These are phyloP conservation scores for Tetrapedia diversipes DNA, from an alignment of 2,888 invertebrate species.

Conservation along the genomic window DNA sequence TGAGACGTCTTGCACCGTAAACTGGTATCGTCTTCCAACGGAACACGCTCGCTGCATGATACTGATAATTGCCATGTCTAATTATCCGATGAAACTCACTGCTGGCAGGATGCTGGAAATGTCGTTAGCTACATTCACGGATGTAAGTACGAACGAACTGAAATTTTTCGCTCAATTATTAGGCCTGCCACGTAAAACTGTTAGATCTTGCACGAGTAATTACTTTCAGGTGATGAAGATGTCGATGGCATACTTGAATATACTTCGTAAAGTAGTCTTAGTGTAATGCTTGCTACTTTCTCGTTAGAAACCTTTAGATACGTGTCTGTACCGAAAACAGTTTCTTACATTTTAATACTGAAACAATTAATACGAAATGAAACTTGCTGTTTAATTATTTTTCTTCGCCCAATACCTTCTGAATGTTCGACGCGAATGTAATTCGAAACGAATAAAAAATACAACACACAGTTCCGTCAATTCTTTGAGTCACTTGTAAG, in stretches of 20 bases:
- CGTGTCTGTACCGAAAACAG: too few species aligned
- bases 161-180: too few species aligned
- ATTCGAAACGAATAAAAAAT: too few species aligned
- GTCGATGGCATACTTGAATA: conserved; percentile 67
- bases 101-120: conserved; percentile 69
- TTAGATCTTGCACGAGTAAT: background rate
- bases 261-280: too few species aligned
- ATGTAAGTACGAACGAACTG: conserved; percentile 54
- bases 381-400: too few species aligned
- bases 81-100: conserved; percentile 60
- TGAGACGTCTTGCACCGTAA: conserved; percentile 35
- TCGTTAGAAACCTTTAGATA: background rate
- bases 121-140: conserved; percentile 65
- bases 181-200: too few species aligned
- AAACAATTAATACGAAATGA: too few species aligned
- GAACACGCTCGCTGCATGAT: conserved; percentile 56
- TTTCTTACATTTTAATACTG: too few species aligned
- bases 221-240: conserved; percentile 53
- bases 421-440: too few species aligned
- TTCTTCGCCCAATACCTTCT: too few species aligned
- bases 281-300: background rate
- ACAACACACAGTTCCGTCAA: too few species aligned
- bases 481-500: too few species aligned
- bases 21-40: conserved; percentile 65
- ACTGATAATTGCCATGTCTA: conserved; percentile 63